Base-by-base conservation (phyloP, 2,888 invertebrate genomes). In the Ischnus inquisitorius region DNA sequence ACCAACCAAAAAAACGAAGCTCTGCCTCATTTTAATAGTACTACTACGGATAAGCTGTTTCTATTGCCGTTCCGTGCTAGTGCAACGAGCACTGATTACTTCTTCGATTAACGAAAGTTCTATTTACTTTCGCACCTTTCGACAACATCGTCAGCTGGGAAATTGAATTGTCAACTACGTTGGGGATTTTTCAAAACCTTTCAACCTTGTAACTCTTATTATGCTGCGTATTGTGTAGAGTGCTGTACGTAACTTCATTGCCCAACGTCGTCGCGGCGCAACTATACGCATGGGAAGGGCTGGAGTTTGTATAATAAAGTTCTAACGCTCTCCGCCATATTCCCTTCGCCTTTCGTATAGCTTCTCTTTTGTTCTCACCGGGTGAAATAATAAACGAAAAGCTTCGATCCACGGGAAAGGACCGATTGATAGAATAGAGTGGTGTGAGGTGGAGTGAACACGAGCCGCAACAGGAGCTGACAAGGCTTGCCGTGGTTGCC, bases 11-110 rank as follows among this genome's bases (percentile, higher is more conserved):
- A 39, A 62, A 54, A 54, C 34, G 28, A 28, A 14, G 69, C 41
- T 69, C 48, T 22, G 43, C 62, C 76, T 68, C 68, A 22, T 69
- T 75, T 76, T 74, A 80, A 74, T 69, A 64, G 43, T n/a, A 54
- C 60, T 60, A 10, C 19, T 43, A 46, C 43, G 22, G 41, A 19
- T 19, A 41, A 16, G 6, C 14, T 16, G 54, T 41, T 39, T 19
- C 28, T 16, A 16, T 8, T 60, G 43, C 12, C 41, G 43, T 28
- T 16, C 1, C 10, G 34, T 6, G 12, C 10, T 14, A 14, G 43
- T 14, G 43, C 43, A 3, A 19, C 54, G 8, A 10, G 3, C 54
- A 22, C 22, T 3, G 54, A 2, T 22, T 34, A 34, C 25, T 57
- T 60, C 72, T 72, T 60, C 12, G 41, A 41, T 72, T 43, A 41